Evolutionary conservation across 1,140 invertebrate genomes (phyloP), one percentile per base, ranked within the genome.

Genomic region (Gonatopus flavifemur): DNA sequence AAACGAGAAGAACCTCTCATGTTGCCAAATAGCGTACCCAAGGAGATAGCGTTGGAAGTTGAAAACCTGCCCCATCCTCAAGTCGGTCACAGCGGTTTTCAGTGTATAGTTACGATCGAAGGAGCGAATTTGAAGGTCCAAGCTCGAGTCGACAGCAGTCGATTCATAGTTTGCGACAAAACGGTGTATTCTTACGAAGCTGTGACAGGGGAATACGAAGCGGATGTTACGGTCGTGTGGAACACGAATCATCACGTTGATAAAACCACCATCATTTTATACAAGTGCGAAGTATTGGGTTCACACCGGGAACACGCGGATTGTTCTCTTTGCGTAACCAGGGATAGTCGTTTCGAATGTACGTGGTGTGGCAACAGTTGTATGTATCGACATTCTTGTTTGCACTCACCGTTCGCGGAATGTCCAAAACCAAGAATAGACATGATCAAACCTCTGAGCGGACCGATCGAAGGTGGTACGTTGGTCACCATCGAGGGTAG

Each of bases 401-500:
- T 84, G 33, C 84, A 86, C 53, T 80, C 80, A 9, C 81, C 85
- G 19, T 85, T 88, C 18, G 85, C 84, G 25, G 91, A 94, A 62
- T 97, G 94, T 72, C 94, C 94, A 1, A 88, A 89, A 64, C 94
- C 94, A 13, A 80, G 93, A 55, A 97, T 98, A 66, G 92, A 96
- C 74, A 90, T 94, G 85, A 96, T 98, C 57, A 91, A 90, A 72
- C 96, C 96, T 0, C 68, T 93, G 18, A 94, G 90, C 70, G 96
- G 96, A 10, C 97, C 96, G 8, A 86, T 95, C 38, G 92, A 97
- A 81, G 96, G 96, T 20, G 96, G 96, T 1, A 98, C 97, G 16
- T 72, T 94, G 24, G 86, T 99, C 0, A 97, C 94, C 6, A 98
- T 99, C 48, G 89, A 92, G 79, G 97, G 97, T 6, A 91, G 92